phyloP scores from a whole-genome alignment of 2,797 vertebrate genomes.

The Podarcis lilfordi region DNA sequence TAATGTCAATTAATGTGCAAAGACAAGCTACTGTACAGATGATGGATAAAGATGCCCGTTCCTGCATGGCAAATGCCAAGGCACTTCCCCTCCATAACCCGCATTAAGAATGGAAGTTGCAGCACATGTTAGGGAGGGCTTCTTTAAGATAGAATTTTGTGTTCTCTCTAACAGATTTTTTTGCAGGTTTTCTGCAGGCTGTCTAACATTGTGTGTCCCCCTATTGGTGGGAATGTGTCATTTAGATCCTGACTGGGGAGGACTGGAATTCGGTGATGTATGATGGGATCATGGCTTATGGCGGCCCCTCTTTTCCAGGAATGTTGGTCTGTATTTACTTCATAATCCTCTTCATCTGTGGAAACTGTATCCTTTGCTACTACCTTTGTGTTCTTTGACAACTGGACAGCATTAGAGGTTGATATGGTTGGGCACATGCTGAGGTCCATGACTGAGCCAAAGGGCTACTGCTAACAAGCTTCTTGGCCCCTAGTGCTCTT shows the following conservation, averaged over 20 bases:
- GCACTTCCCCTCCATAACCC: not conserved
- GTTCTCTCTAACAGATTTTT: slow-evolving; percentile 57
- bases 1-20: not conserved
- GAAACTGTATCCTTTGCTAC: slow-evolving; percentile 89
- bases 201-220: slow-evolving; percentile 83
- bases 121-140: slow-evolving; percentile 23
- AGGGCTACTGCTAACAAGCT: not conserved
- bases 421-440: not conserved
- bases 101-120: not conserved
- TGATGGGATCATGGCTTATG: slow-evolving; percentile 98
- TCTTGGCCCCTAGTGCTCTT: not conserved
- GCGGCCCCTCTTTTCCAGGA: slow-evolving; percentile 97
- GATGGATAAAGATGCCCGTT: not conserved
- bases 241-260: slow-evolving; percentile 98
- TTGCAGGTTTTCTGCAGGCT: slow-evolving; percentile 69
- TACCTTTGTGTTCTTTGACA: slow-evolving; percentile 45
- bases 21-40: not conserved
- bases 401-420: not conserved
- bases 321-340: slow-evolving; percentile 99
- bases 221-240: slow-evolving; percentile 83
- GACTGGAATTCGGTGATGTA: slow-evolving; percentile 99
- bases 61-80: not conserved
- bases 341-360: slow-evolving; percentile 99
- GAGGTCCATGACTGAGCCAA: not conserved
- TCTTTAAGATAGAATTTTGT: slow-evolving; percentile 17